Evolutionary conservation across 2,113 vertebrate genomes (phyloP).

Genomic region (Gambusia affinis): DNA sequence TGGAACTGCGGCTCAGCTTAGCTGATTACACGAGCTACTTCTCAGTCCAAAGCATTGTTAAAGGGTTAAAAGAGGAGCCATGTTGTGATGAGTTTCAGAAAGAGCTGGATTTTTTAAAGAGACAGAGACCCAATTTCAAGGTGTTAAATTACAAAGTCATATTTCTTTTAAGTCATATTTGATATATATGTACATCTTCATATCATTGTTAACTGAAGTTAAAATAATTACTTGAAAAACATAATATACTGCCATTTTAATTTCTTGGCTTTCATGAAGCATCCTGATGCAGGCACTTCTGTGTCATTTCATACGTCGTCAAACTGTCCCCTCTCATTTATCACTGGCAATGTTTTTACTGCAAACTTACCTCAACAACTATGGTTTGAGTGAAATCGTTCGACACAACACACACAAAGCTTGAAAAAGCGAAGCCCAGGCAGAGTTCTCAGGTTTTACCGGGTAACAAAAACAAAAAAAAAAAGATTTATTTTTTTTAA

Average conservation of each 20-base stretch:
- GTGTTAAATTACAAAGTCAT: too few relatives aligned
- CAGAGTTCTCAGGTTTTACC: conserved; percentile 37
- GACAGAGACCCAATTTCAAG: too few relatives aligned
- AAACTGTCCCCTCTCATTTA: conserved; percentile 38
- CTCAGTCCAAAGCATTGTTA: too few relatives aligned
- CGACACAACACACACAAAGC: conserved; percentile 45
- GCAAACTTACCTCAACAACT: conserved; percentile 61
- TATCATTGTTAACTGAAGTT: too few relatives aligned
- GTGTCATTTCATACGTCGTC: conserved; percentile 8
- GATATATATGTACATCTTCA: too few relatives aligned
- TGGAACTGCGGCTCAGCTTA: too few relatives aligned
- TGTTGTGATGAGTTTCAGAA: too few relatives aligned
- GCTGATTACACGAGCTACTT: too few relatives aligned
- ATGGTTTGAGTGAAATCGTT: conserved; percentile 60
- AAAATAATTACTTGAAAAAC: too few relatives aligned
- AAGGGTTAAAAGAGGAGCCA: too few relatives aligned
- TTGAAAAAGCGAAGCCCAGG: conserved; percentile 42
- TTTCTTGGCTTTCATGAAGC: conserved; percentile 36
- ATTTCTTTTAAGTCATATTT: too few relatives aligned
- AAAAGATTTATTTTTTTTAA: conserved; percentile 3
- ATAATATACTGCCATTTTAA: not conserved
- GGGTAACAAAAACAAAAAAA: not conserved
- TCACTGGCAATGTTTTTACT: conserved; percentile 44
- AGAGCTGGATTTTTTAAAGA: too few relatives aligned
- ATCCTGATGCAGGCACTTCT: conserved; percentile 5